These are phyloP conservation scores for Dendroctonus valens DNA, from an alignment of 1,140 invertebrate species.

Conservation along the genomic window DNA sequence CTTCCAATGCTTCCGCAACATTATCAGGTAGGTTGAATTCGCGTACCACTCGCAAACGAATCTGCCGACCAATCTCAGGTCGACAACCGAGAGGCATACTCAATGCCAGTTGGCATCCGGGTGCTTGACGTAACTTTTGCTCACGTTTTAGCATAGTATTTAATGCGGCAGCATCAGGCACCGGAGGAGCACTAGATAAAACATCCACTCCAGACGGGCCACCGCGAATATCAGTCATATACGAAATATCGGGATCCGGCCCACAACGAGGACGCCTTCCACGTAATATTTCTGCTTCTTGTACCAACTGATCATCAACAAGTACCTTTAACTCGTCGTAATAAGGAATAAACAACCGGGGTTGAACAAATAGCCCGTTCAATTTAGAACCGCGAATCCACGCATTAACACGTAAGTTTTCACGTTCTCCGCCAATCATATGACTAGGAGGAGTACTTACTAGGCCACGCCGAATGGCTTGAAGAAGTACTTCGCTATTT, in stretches of 20 bases:
- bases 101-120: slow-evolving; percentile 74
- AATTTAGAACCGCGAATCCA: slow-evolving; percentile 80
- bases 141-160: slow-evolving; percentile 83
- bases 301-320: slow-evolving; percentile 79
- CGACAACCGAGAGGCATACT: slow-evolving; percentile 72
- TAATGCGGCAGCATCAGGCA: slow-evolving; percentile 73
- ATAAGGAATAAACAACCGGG: slow-evolving; percentile 89
- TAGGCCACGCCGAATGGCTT: slow-evolving; percentile 79
- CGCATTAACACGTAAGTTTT: slow-evolving; percentile 73
- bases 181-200: slow-evolving; percentile 60
- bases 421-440: slow-evolving; percentile 75
- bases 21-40: slow-evolving; percentile 93
- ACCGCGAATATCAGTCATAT: slow-evolving; percentile 76
- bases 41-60: slow-evolving; percentile 84
- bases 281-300: slow-evolving; percentile 74
- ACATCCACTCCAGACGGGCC: slow-evolving; percentile 64
- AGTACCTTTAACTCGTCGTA: slow-evolving; percentile 91
- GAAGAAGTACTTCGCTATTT: slow-evolving; percentile 76
- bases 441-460: slow-evolving; percentile 82
- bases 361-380: slow-evolving; percentile 79
- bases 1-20: slow-evolving; percentile 80
- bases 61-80: slow-evolving; percentile 71
- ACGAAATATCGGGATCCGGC: slow-evolving; percentile 85
- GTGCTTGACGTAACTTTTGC: slow-evolving; percentile 78
- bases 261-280: slow-evolving; percentile 64